Base-by-base conservation (phyloP, 2,797 vertebrate genomes). In the Sebastes hopkinsi region DNA sequence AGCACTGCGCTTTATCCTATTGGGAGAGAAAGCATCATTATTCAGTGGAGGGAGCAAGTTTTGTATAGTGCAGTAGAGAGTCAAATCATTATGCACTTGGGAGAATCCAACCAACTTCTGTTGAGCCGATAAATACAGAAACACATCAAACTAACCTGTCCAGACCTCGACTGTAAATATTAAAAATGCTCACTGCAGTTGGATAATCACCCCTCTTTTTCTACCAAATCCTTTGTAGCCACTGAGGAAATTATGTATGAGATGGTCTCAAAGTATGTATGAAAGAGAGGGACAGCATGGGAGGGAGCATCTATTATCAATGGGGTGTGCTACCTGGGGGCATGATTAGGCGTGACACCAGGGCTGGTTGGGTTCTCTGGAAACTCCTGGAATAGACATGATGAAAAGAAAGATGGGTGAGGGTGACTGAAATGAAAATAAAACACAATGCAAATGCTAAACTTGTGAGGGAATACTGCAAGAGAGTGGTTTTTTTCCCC, bases 301-400 rank as follows among this genome's bases (percentile, higher is more conserved):
- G 89, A 94, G 91, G 94, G 92, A 94, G 91, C 80, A 81, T 89
- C 94, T 95, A 94, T 95, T 95, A 93, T 94, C 87, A 90, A 93
- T 92, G 94, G 93, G 94, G 90, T 96, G 92, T 90, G 89, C 96
- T 97, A 97, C 97, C 97, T 97, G 96, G 96, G 95, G 94, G 95
- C 95, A 95, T 96, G 95, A 93, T 95, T 96, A 95, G 96, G 94
- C 87, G 96, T 96, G 95, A 95, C 94, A 92, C 93, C 92, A 87
- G 96, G 97, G 94, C 96, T 96, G 95, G 90, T 94, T 93, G 96
- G 96, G 94, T 95, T 94, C 86, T 96, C 95, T 89, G 95, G 95
- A 94, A 95, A 96, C 93, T 97, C 97, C 96, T 97, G 97, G 94
- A 96, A 95, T 96, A 97, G 95, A 94, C 96, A 96, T 92, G 96